These are phyloP conservation scores for Salvelinus sp. DNA, from an alignment of 2,113 vertebrate species.

Conservation along the genomic window DNA sequence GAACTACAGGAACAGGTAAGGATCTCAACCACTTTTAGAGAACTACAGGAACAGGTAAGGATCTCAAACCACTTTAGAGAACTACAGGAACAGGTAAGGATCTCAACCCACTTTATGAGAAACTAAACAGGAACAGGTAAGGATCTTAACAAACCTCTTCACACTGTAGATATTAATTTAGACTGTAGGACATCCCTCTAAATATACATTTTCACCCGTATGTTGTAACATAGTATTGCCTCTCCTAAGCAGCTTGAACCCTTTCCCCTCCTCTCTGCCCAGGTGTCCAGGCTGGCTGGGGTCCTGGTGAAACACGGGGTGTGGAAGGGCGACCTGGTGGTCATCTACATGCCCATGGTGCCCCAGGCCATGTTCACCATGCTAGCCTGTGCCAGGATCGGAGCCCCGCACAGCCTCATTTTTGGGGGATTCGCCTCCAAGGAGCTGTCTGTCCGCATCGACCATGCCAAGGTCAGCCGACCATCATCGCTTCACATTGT, in stretches of 20 bases:
- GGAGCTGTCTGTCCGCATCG: slow-evolving; percentile 88
- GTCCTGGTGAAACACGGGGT: slow-evolving; percentile 86
- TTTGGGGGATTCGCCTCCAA: slow-evolving; percentile 96
- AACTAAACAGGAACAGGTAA: slow-evolving; percentile 76
- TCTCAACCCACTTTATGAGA: slow-evolving; percentile 76
- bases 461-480: slow-evolving; percentile 88
- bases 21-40: too few species aligned
- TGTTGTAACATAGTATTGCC: neutral
- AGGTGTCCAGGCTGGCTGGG: slow-evolving; percentile 92
- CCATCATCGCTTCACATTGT: neutral
- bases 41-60: too few species aligned
- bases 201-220: neutral
- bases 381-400: slow-evolving; percentile 92
- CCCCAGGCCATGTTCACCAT: slow-evolving; percentile 92
- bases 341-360: slow-evolving; percentile 99
- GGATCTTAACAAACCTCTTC: neutral
- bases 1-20: too few species aligned
- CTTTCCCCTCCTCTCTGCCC: slow-evolving; percentile 1
- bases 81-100: too few species aligned
- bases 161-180: neutral
- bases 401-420: slow-evolving; percentile 95
- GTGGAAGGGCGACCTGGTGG: slow-evolving; percentile 86
- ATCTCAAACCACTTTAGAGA: too few species aligned
- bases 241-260: neutral
- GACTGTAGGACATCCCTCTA: neutral